Evolutionary conservation across 2,888 invertebrate genomes (phyloP).

Genomic region (Tipula unca): DNA sequence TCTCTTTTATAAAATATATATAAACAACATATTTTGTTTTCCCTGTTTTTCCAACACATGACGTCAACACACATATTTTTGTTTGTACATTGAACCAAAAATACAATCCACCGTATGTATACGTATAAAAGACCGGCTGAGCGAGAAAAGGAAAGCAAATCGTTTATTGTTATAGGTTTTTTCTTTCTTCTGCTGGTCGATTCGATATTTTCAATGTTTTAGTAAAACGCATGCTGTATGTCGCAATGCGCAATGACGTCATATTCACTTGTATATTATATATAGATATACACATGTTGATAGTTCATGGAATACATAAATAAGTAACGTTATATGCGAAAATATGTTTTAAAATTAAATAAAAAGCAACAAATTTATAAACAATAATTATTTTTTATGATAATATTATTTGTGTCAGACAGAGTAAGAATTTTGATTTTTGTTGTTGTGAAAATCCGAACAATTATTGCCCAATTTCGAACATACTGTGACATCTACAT

Average conservation of each 20-base stretch:
- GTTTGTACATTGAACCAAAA: background rate
- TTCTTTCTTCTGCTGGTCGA: background rate
- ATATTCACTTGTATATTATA: slow-evolving; percentile 22
- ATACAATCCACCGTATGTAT: background rate
- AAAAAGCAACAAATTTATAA: background rate
- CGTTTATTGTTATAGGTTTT: background rate
- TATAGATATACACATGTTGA: background rate
- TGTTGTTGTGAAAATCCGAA: background rate
- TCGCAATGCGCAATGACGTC: slow-evolving; percentile 31
- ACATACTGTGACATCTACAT: background rate
- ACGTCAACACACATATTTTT: background rate
- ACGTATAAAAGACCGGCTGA: slow-evolving; percentile 1
- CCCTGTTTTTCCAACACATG: background rate
- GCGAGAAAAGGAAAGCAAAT: background rate
- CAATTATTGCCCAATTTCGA: background rate
- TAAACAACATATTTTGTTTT: too few species aligned
- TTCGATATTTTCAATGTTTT: background rate
- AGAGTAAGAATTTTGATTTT: background rate
- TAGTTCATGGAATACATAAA: background rate
- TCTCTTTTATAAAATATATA: background rate
- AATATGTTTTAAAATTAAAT: background rate
- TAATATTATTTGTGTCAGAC: too few species aligned
- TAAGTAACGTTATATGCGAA: background rate
- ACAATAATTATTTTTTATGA: too few species aligned
- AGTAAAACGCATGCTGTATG: slow-evolving; percentile 29